These are phyloP conservation scores for Melanargia galathea DNA, from an alignment of 2,888 invertebrate species.

Conservation along the genomic window DNA sequence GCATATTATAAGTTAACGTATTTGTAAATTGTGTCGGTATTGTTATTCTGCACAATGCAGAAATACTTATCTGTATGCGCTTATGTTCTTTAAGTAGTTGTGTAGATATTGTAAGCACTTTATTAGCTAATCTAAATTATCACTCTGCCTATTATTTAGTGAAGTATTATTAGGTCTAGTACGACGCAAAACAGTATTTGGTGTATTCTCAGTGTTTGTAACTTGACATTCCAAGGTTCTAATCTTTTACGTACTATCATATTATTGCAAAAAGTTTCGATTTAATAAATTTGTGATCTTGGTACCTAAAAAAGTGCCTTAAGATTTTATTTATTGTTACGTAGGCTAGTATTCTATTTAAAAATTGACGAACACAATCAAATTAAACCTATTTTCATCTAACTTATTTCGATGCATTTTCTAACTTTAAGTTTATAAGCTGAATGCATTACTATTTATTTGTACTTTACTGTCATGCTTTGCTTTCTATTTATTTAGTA, in stretches of 20 bases:
- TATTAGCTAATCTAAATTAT: slow-evolving; percentile 64
- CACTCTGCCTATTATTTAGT: slow-evolving; percentile 43
- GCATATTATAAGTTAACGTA: slow-evolving; percentile 67
- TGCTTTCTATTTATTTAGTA: slow-evolving; percentile 50
- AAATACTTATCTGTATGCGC: slow-evolving; percentile 82
- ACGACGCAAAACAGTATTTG: slow-evolving; percentile 54
- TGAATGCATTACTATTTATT: slow-evolving; percentile 61
- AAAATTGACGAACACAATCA: slow-evolving; percentile 69
- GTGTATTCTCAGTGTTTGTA: slow-evolving; percentile 49
- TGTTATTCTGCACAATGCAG: slow-evolving; percentile 83
- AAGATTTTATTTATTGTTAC: slow-evolving; percentile 81
- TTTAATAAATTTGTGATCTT: slow-evolving; percentile 77
- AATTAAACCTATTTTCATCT: slow-evolving; percentile 61
- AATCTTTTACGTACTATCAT: slow-evolving; percentile 59
- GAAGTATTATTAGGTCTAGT: slow-evolving; percentile 51
- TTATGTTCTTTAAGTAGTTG: slow-evolving; percentile 75
- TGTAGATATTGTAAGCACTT: slow-evolving; percentile 64
- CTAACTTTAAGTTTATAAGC: slow-evolving; percentile 43
- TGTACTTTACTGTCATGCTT: slow-evolving; percentile 50
- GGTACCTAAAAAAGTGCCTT: slow-evolving; percentile 79
- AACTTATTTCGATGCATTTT: slow-evolving; percentile 50
- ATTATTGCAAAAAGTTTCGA: slow-evolving; percentile 45
- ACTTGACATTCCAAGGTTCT: slow-evolving; percentile 75
- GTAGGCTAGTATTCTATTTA: slow-evolving; percentile 77
- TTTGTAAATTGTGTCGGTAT: slow-evolving; percentile 82